Base-by-base conservation (phyloP, 2,888 invertebrate species). In the Drosophila limbata region DNA sequence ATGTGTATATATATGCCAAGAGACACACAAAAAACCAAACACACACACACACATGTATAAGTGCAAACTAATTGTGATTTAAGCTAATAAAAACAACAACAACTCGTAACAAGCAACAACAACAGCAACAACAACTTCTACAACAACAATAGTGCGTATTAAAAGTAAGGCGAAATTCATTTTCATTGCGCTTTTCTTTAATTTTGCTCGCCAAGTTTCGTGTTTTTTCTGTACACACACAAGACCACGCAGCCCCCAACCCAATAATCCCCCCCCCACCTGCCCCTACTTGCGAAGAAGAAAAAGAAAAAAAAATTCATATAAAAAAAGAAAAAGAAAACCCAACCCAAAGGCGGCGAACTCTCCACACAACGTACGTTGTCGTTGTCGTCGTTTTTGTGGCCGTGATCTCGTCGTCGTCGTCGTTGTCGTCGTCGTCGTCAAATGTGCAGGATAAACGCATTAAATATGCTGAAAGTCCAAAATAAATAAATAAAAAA, bases 201-300 rank as follows among this genome's bases (percentile, higher is more conserved):
- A 17, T 40, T 60, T 67, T 63, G 50, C 40, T 72, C 47, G 48
- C 63, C 63, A 67, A 56, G 61, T 75, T 71, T 72, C 62, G 60
- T 80, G 52, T 59, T 66, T 81, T 84, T 89, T 89, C 89, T 84
- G 72, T 89, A 84, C 88, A 87, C 88, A 87, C 85, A 83, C 72
- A 82, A 69, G 70, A 73, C 75, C 69, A 81, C 86, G 81, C 86
- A 81, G 84, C 68, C 81, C 76, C 63, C 61, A 65, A 55, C 63
- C 59, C 63, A 57, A 17, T 31, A 17, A 19, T 5, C 21, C 9
- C 15, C 48, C 25, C 21, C 9, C 15, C 52, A 31, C 11, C 59
- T 31, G 28, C 19, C n/a, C 8, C 9, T 11, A 19, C 33, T 19
- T 9, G 10, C 40, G n/a, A 25, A 69, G 4, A 28, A 2, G 28